Evolutionary conservation across 2,797 vertebrate species (phyloP), one percentile per base, ranked within the genome.

Genomic region (Eurystomus glaucurus): DNA sequence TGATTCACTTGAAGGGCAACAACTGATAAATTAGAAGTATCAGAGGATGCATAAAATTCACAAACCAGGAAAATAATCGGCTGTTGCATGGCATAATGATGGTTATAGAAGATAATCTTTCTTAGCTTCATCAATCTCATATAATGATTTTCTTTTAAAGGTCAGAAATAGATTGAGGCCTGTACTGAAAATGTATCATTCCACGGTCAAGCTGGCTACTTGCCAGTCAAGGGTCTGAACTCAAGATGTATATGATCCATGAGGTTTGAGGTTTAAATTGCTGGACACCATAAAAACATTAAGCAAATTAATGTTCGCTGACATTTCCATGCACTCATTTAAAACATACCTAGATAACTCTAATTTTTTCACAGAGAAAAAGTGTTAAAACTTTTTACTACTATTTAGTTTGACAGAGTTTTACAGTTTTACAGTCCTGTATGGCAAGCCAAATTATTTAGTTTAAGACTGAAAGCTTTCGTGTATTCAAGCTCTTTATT

Each of bases 121-220:
- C 84, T 82, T 58, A 70, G 58, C 21, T 89, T 89, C 87, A 85
- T 95, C 77, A 82, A 58, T 85, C 75, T 87, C 58, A 72, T 23
- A 25, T 18, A 79, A 58, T 0, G 21, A 51, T 74, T 35, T 74
- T 65, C 33, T 66, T 87, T 83, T 87, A 93, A 96, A 96, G 75
- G 78, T 91, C 94, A 94, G 66, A 72, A 87, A 60, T 13, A 89
- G 46, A 87, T 3, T 72, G 29, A 90, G 14, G 31, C 20, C 54
- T 79, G 28, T 35, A 37, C 10, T 65, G 55, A 65, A 37, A 82
- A 76, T 31, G 4, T 41, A 37, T 52, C 64, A 60, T 26, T 71
- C 25, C 19, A 31, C 3, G 6, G 22, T 51, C 29, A 84, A 74
- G 19, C 16, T 62, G 78, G 28, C 3, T 52, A 39, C 33, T 23